Conservation (phyloP, 2,113 vertebrate genomes). For the Phycodurus eques region DNA sequence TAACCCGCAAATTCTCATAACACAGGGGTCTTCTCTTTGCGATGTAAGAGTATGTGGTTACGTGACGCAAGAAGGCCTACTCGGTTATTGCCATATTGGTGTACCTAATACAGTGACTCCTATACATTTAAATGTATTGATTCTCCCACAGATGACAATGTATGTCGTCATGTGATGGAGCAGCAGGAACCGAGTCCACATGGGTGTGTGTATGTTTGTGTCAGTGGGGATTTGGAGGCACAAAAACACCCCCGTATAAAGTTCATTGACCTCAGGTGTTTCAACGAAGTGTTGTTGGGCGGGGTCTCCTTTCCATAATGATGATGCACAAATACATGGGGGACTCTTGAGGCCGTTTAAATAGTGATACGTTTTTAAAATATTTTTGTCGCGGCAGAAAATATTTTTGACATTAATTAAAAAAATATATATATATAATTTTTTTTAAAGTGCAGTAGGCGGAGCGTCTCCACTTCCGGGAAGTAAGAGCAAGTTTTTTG, state of each 20-base stretch:
- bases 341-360: neutral
- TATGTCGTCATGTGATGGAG: neutral
- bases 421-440: too few relatives aligned
- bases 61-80: neutral
- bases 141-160: neutral
- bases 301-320: constrained; percentile 16
- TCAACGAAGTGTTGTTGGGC: constrained; percentile 7
- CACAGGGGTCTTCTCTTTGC: neutral
- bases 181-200: neutral
- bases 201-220: neutral
- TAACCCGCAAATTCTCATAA: neutral
- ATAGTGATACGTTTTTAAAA: neutral
- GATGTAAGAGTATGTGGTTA: neutral
- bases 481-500: constrained; percentile 19
- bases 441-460: constrained; percentile 20
- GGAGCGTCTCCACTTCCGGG: constrained; percentile 61
- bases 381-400: neutral
- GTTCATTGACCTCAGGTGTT: constrained; percentile 69
- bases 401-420: too few relatives aligned
- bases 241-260: constrained; percentile 19
- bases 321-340: neutral
- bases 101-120: neutral
- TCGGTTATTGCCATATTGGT: neutral
- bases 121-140: neutral
- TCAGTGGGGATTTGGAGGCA: constrained; percentile 18